Evolutionary conservation across 2,888 invertebrate species (phyloP), one percentile per base, ranked within the genome.

Genomic region (Coenonympha glycerion): DNA sequence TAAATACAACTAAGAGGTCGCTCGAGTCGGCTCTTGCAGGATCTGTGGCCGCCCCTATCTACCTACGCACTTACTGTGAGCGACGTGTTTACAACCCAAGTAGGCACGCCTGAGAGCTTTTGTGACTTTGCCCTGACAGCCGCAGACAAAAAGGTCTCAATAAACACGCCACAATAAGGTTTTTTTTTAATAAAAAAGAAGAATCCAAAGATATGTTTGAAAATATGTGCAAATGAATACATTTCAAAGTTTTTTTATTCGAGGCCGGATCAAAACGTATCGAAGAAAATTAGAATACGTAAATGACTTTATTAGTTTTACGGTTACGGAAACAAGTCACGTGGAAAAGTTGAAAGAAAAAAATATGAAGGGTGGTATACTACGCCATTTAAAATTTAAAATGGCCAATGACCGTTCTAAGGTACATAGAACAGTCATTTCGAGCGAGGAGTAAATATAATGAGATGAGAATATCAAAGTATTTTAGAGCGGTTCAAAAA

Each of bases 61-160:
- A 86, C 79, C 85, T 86, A 86, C 79, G 71, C 71, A 87, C 88
- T 88, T 88, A 88, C 88, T 88, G 87, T 86, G 87, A 71, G 87
- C 87, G 72, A 84, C 79, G 75, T 76, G 79, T 81, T 88, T 88
- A 88, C 86, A 88, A 86, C 86, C 82, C 79, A 87, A 87, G 80
- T 88, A 88, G 60, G 85, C 87, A 68, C 86, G 78, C 76, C 88
- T 81, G 64, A 88, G 79, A 69, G 87, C 88, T 68, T 74, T 77
- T 69, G 83, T 84, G 81, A 88, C 84, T 83, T 81, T 87, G 73
- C 87, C 88, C 88, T 88, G 86, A 82, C 69, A 76, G 66, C 60
- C 57, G 63, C 61, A 65, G 39, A 58, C 47, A 59, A 60, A 57
- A 57, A 49, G 47, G 59, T 49, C 53, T 49, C 45, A 45, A 45